Evolutionary conservation across 2,888 invertebrate species (phyloP).

Genomic region (Metallyticus violacea): DNA sequence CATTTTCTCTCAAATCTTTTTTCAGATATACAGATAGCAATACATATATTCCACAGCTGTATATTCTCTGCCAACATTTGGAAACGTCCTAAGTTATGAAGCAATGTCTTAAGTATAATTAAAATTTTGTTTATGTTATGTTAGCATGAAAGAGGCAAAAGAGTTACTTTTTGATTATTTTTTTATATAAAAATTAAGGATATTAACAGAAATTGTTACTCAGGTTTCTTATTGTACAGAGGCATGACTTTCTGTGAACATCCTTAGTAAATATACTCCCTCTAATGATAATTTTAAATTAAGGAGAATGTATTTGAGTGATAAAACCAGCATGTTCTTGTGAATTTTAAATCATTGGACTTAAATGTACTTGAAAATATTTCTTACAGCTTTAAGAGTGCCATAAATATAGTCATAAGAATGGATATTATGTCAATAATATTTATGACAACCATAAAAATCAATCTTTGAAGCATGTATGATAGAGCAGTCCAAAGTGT

Average conservation of each 20-base stretch:
- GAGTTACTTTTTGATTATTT: neutral
- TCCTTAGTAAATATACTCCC: neutral
- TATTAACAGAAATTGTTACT: neutral
- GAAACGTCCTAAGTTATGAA: neutral
- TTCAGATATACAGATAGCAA: neutral
- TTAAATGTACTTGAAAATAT: neutral
- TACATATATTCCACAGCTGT: neutral
- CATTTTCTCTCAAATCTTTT: neutral
- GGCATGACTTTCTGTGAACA: neutral
- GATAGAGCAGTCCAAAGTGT: neutral
- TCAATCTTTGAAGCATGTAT: neutral
- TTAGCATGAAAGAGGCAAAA: neutral
- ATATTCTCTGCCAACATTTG: neutral
- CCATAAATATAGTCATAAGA: neutral
- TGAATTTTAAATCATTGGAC: neutral
- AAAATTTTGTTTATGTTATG: neutral
- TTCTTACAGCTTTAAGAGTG: neutral
- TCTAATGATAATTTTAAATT: neutral
- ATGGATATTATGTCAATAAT: neutral
- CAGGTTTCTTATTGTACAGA: neutral
- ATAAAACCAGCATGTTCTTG: neutral
- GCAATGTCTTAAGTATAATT: neutral
- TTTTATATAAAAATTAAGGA: neutral
- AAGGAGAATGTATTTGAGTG: neutral
- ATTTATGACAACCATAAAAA: neutral